phyloP scores from a whole-genome alignment of 2,888 invertebrate genomes.

The Hirtodrosophila alboralis region DNA sequence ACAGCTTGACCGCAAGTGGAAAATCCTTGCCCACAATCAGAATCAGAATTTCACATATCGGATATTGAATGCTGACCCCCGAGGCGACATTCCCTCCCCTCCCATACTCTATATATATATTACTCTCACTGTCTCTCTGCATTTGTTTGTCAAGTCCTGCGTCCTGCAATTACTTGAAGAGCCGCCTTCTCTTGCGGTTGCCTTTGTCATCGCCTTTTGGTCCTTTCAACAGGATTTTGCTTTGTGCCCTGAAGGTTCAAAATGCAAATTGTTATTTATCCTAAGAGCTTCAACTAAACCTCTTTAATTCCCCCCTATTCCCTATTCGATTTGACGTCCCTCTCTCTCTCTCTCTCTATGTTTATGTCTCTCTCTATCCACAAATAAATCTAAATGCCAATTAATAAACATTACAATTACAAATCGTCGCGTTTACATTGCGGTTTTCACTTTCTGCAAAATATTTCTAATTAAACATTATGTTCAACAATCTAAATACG shows the following conservation, averaged over 20 bases:
- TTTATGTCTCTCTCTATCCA: no score
- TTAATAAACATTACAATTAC: constrained; percentile 59
- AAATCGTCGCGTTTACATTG: constrained; percentile 57
- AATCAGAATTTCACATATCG: constrained; percentile 24
- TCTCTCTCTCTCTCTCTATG: no score
- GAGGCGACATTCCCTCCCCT: not conserved
- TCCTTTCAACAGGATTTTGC: constrained; percentile 2
- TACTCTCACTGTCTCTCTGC: not conserved
- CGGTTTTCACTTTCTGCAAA: constrained; percentile 44
- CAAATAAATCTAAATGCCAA: constrained; percentile 28
- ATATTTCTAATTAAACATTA: constrained; percentile 62
- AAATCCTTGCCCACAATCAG: constrained; percentile 48
- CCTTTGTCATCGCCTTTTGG: constrained; percentile 23
- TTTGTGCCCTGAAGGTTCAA: no score
- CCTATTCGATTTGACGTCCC: constrained; percentile 2
- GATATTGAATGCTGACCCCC: not conserved
- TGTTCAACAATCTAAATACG: constrained; percentile 33
- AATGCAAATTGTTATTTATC: constrained; percentile 19
- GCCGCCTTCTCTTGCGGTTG: constrained; percentile 32
- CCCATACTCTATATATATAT: no score
- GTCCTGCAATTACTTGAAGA: constrained; percentile 37
- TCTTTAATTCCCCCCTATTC: not conserved
- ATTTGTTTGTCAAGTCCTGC: constrained; percentile 11
- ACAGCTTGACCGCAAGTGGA: constrained; percentile 56
- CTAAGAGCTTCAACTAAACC: constrained; percentile 1